A percentile compares a stretch with the other conserved stretches of the same genome.
These are phyloP conservation scores for Cheumatopsyche charites DNA, from an alignment of 1,140 invertebrate species.

Conservation along the genomic window DNA sequence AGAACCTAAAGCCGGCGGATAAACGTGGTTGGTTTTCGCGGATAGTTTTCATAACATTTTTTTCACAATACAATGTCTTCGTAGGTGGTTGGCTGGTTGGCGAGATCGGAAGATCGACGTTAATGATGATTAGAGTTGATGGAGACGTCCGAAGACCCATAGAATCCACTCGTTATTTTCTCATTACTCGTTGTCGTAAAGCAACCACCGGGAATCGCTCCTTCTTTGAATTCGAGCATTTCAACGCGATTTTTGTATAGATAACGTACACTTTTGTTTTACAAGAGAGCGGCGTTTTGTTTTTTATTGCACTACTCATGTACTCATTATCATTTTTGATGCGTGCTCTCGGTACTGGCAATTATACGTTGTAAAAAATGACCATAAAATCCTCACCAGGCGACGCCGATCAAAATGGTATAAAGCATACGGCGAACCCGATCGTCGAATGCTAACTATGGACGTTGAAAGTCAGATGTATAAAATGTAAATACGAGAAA, in stretches of 20 bases:
- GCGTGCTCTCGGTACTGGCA: conserved; percentile 12
- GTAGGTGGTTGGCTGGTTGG: too few relatives aligned
- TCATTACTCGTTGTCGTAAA: neutral
- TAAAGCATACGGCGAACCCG: neutral
- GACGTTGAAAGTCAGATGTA: neutral
- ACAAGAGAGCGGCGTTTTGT: neutral
- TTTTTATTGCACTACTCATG: neutral
- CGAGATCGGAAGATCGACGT: neutral
- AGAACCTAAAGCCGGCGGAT: conserved; percentile 22
- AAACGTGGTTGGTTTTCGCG: conserved; percentile 2
- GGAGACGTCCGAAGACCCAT: neutral
- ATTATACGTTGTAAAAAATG: conserved; percentile 7
- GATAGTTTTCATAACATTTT: too few relatives aligned
- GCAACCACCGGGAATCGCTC: neutral
- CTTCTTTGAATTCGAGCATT: neutral
- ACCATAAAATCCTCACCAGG: conserved; percentile 10
- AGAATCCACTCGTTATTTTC: conserved; percentile 14
- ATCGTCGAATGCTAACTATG: neutral
- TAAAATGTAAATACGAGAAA: neutral
- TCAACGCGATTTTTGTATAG: neutral
- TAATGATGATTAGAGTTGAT: conserved; percentile 12
- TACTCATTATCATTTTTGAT: conserved; percentile 11
- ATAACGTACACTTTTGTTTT: neutral
- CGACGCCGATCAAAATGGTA: neutral
- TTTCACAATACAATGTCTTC: too few relatives aligned